Evolutionary conservation across 64 coral and sea anemone genomes (phyloP).

Genomic region (Orbicella faveolata): DNA sequence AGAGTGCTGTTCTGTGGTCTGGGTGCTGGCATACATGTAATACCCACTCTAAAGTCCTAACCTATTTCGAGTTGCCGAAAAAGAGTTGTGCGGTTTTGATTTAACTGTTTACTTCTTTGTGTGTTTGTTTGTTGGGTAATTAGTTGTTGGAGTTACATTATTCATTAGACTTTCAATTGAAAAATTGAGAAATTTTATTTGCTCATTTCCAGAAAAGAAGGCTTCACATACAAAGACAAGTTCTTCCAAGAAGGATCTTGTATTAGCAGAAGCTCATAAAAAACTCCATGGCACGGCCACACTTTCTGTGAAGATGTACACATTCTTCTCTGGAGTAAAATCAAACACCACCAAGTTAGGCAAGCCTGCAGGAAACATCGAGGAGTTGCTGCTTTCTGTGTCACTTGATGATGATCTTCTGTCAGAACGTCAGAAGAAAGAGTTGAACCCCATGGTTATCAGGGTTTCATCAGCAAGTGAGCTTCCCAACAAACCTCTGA

Average conservation of each 20-base stretch:
- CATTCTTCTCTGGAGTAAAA: slow-evolving; percentile 82
- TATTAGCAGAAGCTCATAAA: slow-evolving; percentile 43
- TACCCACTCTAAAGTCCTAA: no score
- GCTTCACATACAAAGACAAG: neutral
- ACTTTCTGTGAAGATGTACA: slow-evolving; percentile 63
- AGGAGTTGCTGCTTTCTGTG: slow-evolving; percentile 81
- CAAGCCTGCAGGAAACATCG: slow-evolving; percentile 61
- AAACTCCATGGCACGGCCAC: slow-evolving; percentile 65
- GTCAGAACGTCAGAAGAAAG: slow-evolving; percentile 74
- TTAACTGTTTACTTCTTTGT: no score
- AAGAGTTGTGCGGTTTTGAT: no score
- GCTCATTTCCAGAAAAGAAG: slow-evolving; percentile 29
- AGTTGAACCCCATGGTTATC: slow-evolving; percentile 93
- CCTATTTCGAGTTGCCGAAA: no score
- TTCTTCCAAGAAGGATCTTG: slow-evolving; percentile 43
- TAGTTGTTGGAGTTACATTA: no score
- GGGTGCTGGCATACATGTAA: no score
- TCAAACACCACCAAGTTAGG: slow-evolving; percentile 56
- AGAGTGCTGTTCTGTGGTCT: no score
- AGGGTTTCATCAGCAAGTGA: slow-evolving; percentile 76
- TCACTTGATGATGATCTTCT: slow-evolving; percentile 79
- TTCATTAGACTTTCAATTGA: neutral
- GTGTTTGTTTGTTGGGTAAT: no score
- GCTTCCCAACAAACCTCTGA: slow-evolving; percentile 79
- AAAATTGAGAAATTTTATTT: neutral